Percentiles rank a stretch among this genome's conserved stretches.
These are phyloP conservation scores for Podargus strigoides DNA, from an alignment of 2,797 vertebrate genomes.

Conservation along the genomic window DNA sequence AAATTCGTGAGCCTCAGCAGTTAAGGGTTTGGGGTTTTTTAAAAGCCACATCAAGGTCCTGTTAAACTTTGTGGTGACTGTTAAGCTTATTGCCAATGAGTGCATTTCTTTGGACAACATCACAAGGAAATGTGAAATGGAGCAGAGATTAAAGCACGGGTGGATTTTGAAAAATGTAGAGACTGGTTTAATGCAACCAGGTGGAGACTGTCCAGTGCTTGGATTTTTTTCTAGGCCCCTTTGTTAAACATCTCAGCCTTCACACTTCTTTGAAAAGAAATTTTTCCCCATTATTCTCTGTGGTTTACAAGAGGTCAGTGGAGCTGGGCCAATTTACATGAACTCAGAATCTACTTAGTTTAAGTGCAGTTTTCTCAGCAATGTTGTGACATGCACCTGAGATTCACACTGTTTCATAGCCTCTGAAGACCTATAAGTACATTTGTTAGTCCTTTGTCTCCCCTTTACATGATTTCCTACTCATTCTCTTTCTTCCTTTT, in stretches of 20 bases:
- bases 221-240: constrained; percentile 9
- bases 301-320: background rate
- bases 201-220: constrained; percentile 37
- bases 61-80: background rate
- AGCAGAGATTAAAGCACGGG: constrained; percentile 9
- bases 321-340: background rate
- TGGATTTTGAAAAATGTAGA: constrained; percentile 39
- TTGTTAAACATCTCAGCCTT: constrained; percentile 44
- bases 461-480: background rate
- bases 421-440: background rate
- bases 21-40: background rate
- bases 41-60: constrained; percentile 46
- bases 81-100: constrained; percentile 1
- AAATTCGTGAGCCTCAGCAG: constrained; percentile 9
- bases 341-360: background rate
- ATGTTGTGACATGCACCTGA: background rate
- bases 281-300: background rate
- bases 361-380: background rate
- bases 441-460: background rate
- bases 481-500: background rate
- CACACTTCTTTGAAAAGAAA: background rate
- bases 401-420: background rate
- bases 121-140: constrained; percentile 34
- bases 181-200: constrained; percentile 14
- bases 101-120: constrained; percentile 9